Percentiles rank a stretch among this genome's conserved stretches.
Evolutionary conservation across 2,797 vertebrate genomes (phyloP).

Genomic region (Leuciscus waleckii): DNA sequence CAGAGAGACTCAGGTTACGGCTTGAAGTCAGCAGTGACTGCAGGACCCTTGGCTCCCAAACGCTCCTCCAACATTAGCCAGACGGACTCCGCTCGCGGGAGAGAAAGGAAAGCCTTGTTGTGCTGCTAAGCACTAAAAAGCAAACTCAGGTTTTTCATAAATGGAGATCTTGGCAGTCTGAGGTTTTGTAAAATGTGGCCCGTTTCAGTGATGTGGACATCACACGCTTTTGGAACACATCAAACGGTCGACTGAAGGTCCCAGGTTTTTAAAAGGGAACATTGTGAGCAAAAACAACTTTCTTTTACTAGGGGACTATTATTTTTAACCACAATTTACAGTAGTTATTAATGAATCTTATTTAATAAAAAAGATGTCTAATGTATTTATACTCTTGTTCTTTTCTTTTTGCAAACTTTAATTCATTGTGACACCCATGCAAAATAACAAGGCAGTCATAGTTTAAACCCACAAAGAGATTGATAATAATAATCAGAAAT

Average conservation of each 20-base stretch:
- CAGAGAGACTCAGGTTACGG: slow-evolving; percentile 80
- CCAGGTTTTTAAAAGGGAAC: slow-evolving; percentile 25
- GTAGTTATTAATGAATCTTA: not conserved
- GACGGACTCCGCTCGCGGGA: slow-evolving; percentile 52
- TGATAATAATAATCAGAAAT: not conserved
- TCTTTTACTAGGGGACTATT: not conserved
- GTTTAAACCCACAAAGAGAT: not conserved
- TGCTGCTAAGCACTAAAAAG: slow-evolving; percentile 52
- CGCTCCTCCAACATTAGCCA: slow-evolving; percentile 72
- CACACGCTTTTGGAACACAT: slow-evolving; percentile 41
- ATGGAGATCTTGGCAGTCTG: slow-evolving; percentile 52
- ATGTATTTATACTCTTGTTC: not conserved
- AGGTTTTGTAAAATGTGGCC: slow-evolving; percentile 47
- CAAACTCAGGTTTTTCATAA: slow-evolving; percentile 59
- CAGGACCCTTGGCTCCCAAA: slow-evolving; percentile 76
- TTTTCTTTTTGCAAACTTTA: not conserved
- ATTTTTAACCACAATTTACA: not conserved
- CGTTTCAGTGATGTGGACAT: slow-evolving; percentile 54
- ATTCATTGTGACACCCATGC: not conserved
- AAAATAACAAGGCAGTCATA: not conserved
- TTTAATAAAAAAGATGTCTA: not conserved
- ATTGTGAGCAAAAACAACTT: slow-evolving; percentile 25
- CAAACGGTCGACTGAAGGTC: slow-evolving; percentile 35
- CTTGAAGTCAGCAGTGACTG: slow-evolving; percentile 83
- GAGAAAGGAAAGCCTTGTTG: slow-evolving; percentile 67